Conservation (phyloP, 35 echinoderm and acorn worm genomes). For the Stichopus chloronotus region DNA sequence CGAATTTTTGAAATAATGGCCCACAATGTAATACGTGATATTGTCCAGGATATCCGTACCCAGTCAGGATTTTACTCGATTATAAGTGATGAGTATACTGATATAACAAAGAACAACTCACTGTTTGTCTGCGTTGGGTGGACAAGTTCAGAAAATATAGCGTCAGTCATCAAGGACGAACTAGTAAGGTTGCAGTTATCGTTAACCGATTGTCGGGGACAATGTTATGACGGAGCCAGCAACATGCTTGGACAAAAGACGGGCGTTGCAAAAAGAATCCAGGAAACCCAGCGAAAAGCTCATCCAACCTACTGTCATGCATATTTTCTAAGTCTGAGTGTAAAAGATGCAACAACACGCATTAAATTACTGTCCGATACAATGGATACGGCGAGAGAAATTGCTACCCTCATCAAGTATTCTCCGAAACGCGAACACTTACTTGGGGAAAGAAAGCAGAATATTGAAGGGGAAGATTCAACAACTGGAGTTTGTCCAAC, state of each 20-base stretch:
- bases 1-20: conserved; percentile 56
- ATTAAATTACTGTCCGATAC: background rate
- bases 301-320: conserved; percentile 5
- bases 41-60: conserved; percentile 6
- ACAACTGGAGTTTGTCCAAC: background rate
- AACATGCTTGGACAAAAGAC: background rate
- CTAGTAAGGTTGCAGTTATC: background rate
- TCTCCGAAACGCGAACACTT: conserved; percentile 26
- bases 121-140: background rate
- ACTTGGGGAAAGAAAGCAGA: conserved; percentile 36
- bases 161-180: background rate
- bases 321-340: conserved; percentile 12
- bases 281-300: background rate
- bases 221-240: conserved; percentile 3
- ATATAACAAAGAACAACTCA: conserved; percentile 32
- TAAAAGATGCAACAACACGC: background rate
- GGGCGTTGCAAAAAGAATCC: background rate
- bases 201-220: conserved; percentile 9
- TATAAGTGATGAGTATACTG: conserved; percentile 30
- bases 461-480: conserved; percentile 4
- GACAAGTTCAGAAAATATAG: background rate
- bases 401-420: background rate
- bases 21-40: conserved; percentile 18
- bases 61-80: conserved; percentile 41
- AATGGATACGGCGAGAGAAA: too few relatives aligned